Percentiles rank a stretch among this genome's conserved stretches.
Conservation (phyloP, 2,797 vertebrate species). For the Neomorphus geoffroyi region DNA sequence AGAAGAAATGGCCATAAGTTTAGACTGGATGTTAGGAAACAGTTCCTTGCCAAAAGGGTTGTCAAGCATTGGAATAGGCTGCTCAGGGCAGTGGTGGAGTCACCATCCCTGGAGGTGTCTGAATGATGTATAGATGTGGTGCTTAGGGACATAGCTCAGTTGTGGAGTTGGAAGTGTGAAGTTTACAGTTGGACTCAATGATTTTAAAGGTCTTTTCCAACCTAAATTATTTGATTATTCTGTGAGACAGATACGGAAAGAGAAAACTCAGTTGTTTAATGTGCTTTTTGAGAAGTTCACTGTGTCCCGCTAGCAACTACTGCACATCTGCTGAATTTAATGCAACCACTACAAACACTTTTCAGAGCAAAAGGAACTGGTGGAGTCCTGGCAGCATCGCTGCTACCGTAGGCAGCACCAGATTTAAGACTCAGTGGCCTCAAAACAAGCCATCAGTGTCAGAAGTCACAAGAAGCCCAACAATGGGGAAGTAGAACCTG, state of each 20-base stretch:
- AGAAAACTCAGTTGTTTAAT: background rate
- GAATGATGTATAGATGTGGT: too few relatives aligned
- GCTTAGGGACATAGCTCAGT: too few relatives aligned
- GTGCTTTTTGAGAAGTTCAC: background rate
- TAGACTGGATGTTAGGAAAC: too few relatives aligned
- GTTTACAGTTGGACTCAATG: too few relatives aligned
- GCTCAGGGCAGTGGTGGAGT: too few relatives aligned
- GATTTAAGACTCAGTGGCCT: background rate
- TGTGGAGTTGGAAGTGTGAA: too few relatives aligned
- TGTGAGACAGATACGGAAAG: background rate
- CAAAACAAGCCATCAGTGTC: background rate
- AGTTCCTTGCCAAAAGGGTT: too few relatives aligned
- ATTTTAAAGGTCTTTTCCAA: too few relatives aligned
- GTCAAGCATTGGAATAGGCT: too few relatives aligned
- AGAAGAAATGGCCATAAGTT: too few relatives aligned
- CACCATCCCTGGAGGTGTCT: too few relatives aligned
- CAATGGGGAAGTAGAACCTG: background rate
- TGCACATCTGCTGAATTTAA: background rate
- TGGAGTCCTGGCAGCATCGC: fast-evolving
- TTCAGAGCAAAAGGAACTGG: background rate
- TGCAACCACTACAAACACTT: background rate
- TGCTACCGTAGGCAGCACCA: background rate
- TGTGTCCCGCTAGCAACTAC: background rate
- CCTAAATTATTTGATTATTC: too few relatives aligned
- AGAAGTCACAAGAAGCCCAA: background rate